These are phyloP conservation scores for Maniola hyperantus DNA, from an alignment of 2,888 invertebrate species.

Conservation along the genomic window DNA sequence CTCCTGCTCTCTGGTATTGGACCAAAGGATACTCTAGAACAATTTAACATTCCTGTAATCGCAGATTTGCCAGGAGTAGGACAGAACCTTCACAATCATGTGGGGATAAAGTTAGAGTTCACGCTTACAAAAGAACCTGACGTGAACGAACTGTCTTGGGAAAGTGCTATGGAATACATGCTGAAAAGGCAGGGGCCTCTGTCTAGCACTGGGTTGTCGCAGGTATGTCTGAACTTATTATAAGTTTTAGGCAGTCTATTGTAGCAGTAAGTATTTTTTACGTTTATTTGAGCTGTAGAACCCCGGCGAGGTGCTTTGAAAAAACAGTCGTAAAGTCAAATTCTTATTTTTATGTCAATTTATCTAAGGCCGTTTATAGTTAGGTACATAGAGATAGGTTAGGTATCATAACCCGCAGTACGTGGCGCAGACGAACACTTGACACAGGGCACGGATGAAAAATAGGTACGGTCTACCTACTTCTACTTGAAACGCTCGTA, in stretches of 20 bases:
- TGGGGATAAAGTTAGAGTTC: constrained; percentile 83
- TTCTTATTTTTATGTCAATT: too few relatives aligned
- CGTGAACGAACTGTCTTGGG: constrained; percentile 83
- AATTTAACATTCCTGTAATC: constrained; percentile 82
- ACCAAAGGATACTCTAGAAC: constrained; percentile 82
- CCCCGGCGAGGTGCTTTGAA: too few relatives aligned
- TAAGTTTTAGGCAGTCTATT: neutral
- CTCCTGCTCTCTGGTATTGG: constrained; percentile 86
- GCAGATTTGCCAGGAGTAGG: constrained; percentile 87
- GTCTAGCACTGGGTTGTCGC: constrained; percentile 85
- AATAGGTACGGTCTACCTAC: too few relatives aligned
- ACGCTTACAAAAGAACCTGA: constrained; percentile 76
- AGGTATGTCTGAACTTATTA: constrained; percentile 61
- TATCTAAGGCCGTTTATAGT: too few relatives aligned
- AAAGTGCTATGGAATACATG: constrained; percentile 83
- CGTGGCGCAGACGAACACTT: too few relatives aligned
- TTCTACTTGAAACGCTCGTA: too few relatives aligned
- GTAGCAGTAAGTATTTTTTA: too few relatives aligned
- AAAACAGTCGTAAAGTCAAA: too few relatives aligned
- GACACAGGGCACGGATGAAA: too few relatives aligned
- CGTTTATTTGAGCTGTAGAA: too few relatives aligned
- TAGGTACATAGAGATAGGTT: too few relatives aligned
- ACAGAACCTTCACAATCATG: constrained; percentile 87
- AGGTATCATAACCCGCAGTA: too few relatives aligned
- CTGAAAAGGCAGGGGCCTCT: constrained; percentile 83